Conservation (phyloP, 2,113 vertebrate species). For the Pedionomus torquatus region DNA sequence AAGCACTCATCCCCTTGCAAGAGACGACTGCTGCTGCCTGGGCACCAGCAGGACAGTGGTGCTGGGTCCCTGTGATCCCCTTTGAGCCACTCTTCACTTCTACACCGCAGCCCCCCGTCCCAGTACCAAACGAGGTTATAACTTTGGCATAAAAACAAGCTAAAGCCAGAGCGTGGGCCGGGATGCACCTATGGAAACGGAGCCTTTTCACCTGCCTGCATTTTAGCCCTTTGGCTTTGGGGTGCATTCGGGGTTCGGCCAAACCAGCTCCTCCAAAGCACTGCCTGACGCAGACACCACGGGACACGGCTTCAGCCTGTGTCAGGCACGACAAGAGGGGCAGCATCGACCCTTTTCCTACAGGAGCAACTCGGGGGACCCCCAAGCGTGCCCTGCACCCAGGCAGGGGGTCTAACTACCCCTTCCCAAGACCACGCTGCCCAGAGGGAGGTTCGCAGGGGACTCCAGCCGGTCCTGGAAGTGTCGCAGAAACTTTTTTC, state of each 20-base stretch:
- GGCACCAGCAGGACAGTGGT: neutral
- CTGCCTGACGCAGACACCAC: rapidly evolving
- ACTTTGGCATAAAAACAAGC: neutral
- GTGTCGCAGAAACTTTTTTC: neutral
- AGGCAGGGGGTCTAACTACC: rapidly evolving
- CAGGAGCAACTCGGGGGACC: neutral
- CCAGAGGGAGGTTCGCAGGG: neutral
- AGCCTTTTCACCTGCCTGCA: rapidly evolving
- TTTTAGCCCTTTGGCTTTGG: neutral
- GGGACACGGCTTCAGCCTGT: rapidly evolving
- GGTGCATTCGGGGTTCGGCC: neutral
- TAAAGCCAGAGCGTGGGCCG: neutral
- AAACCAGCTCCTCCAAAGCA: neutral
- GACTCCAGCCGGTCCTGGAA: neutral
- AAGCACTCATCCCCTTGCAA: neutral
- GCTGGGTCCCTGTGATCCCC: rapidly evolving
- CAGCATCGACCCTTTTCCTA: rapidly evolving
- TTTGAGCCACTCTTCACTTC: neutral
- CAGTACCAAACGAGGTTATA: rapidly evolving
- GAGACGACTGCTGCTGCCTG: neutral
- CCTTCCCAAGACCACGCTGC: rapidly evolving
- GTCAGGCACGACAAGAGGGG: rapidly evolving
- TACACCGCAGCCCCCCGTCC: neutral
- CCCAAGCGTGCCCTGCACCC: rapidly evolving
- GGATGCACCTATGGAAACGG: rapidly evolving